These are phyloP conservation scores for Trypoxylus dichotomus DNA, from an alignment of 1,140 invertebrate species.

Conservation along the genomic window DNA sequence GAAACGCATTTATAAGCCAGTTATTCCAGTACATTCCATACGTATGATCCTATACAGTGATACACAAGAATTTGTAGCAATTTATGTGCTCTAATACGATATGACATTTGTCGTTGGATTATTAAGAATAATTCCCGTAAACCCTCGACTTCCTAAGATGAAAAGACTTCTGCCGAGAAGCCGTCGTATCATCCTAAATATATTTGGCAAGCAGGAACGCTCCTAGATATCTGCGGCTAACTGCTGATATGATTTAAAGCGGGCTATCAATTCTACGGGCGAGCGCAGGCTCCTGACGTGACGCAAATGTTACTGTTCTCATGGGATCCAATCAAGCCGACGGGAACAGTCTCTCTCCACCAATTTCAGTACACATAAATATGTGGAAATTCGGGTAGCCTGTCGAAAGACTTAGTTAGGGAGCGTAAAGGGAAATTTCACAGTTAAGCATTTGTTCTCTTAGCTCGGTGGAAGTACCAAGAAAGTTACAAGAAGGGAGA, in stretches of 20 bases:
- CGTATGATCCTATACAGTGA: background rate
- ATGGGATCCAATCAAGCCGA: conserved; percentile 45
- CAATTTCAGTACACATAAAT: conserved; percentile 37
- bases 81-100: background rate
- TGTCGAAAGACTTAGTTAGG: background rate
- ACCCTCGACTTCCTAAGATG: background rate
- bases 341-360: conserved; percentile 15
- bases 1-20: too few species aligned
- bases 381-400: conserved; percentile 5
- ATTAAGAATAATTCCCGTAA: background rate
- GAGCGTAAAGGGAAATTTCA: background rate
- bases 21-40: too few species aligned
- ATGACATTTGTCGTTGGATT: background rate
- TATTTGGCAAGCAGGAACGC: conserved; percentile 2
- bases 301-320: conserved; percentile 49
- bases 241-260: conserved; percentile 47
- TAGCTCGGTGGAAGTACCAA: background rate
- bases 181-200: background rate
- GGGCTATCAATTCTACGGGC: conserved; percentile 45
- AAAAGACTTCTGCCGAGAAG: background rate
- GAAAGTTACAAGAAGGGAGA: background rate
- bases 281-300: conserved; percentile 44
- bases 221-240: conserved; percentile 41
- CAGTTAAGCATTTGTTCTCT: conserved; percentile 34
- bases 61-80: background rate